Evolutionary conservation across 2,888 invertebrate genomes (phyloP), one percentile per base, ranked within the genome.

Genomic region (Acholoe squamosa): DNA sequence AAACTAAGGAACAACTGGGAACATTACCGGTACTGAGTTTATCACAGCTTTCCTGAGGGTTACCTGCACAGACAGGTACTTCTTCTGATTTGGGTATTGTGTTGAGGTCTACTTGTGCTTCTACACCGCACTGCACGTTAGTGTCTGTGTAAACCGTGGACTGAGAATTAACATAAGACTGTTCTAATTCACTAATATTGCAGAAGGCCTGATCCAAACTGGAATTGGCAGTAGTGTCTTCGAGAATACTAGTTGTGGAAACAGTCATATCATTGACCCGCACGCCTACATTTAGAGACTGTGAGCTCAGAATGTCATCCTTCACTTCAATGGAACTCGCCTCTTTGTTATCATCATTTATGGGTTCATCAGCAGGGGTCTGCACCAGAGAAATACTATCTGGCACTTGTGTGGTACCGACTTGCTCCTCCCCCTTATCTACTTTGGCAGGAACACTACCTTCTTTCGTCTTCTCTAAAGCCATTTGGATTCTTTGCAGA

Each of bases 401-500:
- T 12, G 61, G 7, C 19, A 61, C 3, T 14, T 61, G 61, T 3
- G 1, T 3, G 10, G 10, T 10, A 43, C 43, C 43, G 43, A 7
- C 43, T 43, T 43, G 43, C 10, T 43, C 43, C 43, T 43, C 43
- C 10, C 5, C 5, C 43, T 43, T 43, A 3, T 43, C 43, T 61
- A 5, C 61, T 61, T 76, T 31, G 3, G 16, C 1, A 76, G 76
- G 31, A 31, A 25, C 25, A 16, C 31, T 19, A 14, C 16, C 80
- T 34, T 33, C 43, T 43, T 80, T 80, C 5, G 16, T 43, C 22
- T 80, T 43, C 22, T 19, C 0, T 25, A 80, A 14, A 3, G 80
- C 43, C 80, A 80, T 80, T 43, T 80, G 34, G 19, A 80, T 33
- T n/a, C 80, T 33, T 43, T 80, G 80, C 34, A 80, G 43, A 10